Percentiles rank a stretch among this genome's conserved stretches.
Evolutionary conservation across 1,140 invertebrate species (phyloP).

Genomic region (Aethina tumida): DNA sequence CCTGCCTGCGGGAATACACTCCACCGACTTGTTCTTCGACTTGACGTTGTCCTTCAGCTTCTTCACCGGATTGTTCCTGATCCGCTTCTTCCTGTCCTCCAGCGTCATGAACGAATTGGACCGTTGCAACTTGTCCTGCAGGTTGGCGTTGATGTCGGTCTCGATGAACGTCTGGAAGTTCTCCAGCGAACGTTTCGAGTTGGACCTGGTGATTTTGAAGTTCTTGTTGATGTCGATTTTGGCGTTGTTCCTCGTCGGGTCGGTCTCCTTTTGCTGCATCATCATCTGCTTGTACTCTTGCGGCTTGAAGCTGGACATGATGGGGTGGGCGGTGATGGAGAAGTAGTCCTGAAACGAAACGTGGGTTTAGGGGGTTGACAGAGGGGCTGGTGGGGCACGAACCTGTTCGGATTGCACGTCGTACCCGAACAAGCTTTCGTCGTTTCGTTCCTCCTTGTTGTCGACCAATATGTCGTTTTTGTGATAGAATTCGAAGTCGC

Average conservation of each 20-base stretch:
- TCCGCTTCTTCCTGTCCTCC: conserved; percentile 18
- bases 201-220: conserved; percentile 26
- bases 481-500: conserved; percentile 55
- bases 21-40: conserved; percentile 23
- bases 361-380: conserved; percentile 8
- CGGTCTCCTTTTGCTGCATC: no score
- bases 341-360: conserved; percentile 5
- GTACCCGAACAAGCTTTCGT: conserved; percentile 1
- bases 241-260: background rate
- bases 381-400: background rate
- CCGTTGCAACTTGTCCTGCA: conserved; percentile 19
- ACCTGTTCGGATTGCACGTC: background rate
- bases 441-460: conserved; percentile 5
- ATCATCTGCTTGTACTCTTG: conserved; percentile 3
- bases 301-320: conserved; percentile 5
- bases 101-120: conserved; percentile 30
- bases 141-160: conserved; percentile 13
- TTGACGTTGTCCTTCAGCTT: conserved; percentile 15
- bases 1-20: conserved; percentile 19
- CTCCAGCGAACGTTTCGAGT: conserved; percentile 32
- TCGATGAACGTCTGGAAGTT: conserved; percentile 29
- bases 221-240: conserved; percentile 9
- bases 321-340: conserved; percentile 3
- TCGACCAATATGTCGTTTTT: conserved; percentile 30
- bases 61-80: conserved; percentile 15